Evolutionary conservation across 2,888 invertebrate species (phyloP), one percentile per base, ranked within the genome.

Genomic region (Dilophus febrilis): DNA sequence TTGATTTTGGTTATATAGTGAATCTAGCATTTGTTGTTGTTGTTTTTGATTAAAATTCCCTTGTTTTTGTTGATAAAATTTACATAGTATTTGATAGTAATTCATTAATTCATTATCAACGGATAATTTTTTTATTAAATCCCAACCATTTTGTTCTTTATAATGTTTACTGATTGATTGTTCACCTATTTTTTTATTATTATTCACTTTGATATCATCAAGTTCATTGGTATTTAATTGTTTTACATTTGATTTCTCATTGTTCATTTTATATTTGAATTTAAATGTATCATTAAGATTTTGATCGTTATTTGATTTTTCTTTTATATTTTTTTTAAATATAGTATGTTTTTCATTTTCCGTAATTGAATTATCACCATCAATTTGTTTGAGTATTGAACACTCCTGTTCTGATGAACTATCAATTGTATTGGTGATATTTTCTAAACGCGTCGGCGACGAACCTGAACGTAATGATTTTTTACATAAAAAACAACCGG

Each of bases 401-500:
- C n/a, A 52, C 41, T 61, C 61, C 32, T 58, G 49, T 50, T 61
- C 61, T 3, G 58, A 58, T 8, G 61, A 61, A 44, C 59, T 61
- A 45, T 61, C 61, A n/a, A n/a, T n/a, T 38, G 56, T 61, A 11
- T 49, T 51, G 13, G 52, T 44, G 13, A 51, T 44, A 7, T 60
- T 59, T 3, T 50, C 50, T 7, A 50, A 51, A 6, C 48, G 48
- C 18, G 54, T 46, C 8, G 61, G 61, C 22, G 61, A 59, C 13
- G n/a, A 31, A n/a, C n/a, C n/a, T 8, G 36, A 19, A 16, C 32
- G 30, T 17, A 22, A 16, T 40, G 59, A 60, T 46, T 60, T 61
- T 43, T 60, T 61, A 64, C 94, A 94, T 64, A 91, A 90, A 33
- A 85, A 80, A 62, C 92, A 94, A 52, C 90, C 87, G 62, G 92